A percentile compares a stretch with the other conserved stretches of the same genome.
Evolutionary conservation across 2,797 vertebrate genomes (phyloP).

Genomic region (Spinus pinus): DNA sequence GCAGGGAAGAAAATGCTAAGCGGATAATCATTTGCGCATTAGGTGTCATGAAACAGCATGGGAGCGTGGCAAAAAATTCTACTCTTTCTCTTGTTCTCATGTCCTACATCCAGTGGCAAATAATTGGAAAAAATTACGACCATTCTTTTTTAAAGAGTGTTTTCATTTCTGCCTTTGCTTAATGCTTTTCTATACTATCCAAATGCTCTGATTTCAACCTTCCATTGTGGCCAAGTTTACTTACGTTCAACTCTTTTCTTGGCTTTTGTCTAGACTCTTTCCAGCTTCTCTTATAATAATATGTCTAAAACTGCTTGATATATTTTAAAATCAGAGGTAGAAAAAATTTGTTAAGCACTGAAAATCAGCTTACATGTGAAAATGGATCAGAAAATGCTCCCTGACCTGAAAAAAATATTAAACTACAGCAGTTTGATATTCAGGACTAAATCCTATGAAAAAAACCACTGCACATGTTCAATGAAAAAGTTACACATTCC

Average conservation of each 20-base stretch:
- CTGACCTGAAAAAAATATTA: neutral
- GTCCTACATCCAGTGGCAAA: neutral
- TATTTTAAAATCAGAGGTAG: neutral
- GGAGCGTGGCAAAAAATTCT: neutral
- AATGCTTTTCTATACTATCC: neutral
- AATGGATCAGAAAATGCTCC: neutral
- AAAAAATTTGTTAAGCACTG: neutral
- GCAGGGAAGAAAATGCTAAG: accelerated
- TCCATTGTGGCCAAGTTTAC: neutral
- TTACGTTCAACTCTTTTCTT: neutral
- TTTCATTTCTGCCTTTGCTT: neutral
- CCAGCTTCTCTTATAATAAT: neutral
- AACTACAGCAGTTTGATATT: neutral
- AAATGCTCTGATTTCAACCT: neutral
- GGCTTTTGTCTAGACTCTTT: neutral
- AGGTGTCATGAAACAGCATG: neutral
- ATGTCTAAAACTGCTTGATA: neutral
- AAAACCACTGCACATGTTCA: neutral
- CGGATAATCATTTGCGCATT: neutral
- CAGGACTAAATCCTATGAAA: neutral
- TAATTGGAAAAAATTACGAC: neutral
- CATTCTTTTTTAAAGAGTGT: neutral
- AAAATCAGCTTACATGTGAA: neutral
- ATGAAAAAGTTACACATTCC: neutral
- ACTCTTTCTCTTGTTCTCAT: neutral